A percentile compares a stretch with the other conserved stretches of the same genome.
These are phyloP conservation scores for Dicyrtomina minuta DNA, from an alignment of 2,888 invertebrate species.

Conservation along the genomic window DNA sequence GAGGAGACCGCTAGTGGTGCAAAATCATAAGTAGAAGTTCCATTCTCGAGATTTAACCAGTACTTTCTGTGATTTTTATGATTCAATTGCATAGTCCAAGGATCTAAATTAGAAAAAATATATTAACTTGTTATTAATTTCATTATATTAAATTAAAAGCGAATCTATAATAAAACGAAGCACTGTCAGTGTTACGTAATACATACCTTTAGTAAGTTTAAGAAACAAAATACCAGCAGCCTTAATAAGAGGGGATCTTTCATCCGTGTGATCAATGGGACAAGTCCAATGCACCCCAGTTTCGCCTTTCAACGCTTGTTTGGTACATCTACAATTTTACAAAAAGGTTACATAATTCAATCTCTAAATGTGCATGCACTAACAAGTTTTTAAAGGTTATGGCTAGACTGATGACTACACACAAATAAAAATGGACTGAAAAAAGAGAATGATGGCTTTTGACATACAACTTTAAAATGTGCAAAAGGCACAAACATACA, in stretches of 20 bases:
- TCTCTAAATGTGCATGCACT: neutral
- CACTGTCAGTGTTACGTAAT: neutral
- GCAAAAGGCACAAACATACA: no score
- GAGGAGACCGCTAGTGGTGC: constrained; percentile 39
- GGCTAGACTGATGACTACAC: no score
- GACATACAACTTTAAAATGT: no score
- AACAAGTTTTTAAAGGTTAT: no score
- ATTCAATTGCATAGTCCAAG: constrained; percentile 48
- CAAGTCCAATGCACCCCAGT: constrained; percentile 36
- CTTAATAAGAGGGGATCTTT: constrained; percentile 37
- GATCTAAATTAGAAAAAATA: constrained; percentile 37
- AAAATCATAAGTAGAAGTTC: constrained; percentile 33
- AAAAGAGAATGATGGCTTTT: no score
- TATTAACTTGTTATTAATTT: neutral
- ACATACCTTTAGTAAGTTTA: constrained; percentile 48
- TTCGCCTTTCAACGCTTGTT: constrained; percentile 27
- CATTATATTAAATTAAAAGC: neutral
- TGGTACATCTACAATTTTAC: constrained; percentile 31
- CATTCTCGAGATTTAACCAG: constrained; percentile 37
- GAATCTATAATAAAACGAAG: neutral
- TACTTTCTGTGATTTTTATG: constrained; percentile 39
- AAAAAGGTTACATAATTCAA: neutral
- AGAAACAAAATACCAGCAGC: constrained; percentile 47
- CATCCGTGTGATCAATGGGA: constrained; percentile 45
- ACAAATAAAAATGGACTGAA: no score